Evolutionary conservation across 2,888 invertebrate species (phyloP).

Genomic region (Ditylenchus weischeri): DNA sequence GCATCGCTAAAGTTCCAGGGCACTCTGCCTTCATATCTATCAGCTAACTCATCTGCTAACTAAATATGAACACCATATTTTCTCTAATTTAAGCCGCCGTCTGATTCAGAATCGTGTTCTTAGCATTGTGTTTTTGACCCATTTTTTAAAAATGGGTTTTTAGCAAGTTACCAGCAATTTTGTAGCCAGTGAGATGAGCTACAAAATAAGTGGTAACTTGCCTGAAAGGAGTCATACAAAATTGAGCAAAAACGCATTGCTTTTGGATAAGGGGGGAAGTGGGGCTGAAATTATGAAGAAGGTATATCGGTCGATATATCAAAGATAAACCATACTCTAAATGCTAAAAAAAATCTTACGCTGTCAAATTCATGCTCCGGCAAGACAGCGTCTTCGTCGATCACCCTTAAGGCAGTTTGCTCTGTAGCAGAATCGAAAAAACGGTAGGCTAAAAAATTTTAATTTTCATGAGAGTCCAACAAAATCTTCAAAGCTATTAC

Average conservation of each 20-base stretch:
- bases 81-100: too few species aligned
- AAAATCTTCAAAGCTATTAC: constrained; percentile 30
- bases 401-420: constrained; percentile 47
- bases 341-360: not conserved
- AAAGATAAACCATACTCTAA: not conserved
- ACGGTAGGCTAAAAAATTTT: constrained; percentile 42
- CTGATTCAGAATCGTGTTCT: too few species aligned
- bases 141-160: too few species aligned
- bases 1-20: not conserved
- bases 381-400: constrained; percentile 53
- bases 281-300: not conserved
- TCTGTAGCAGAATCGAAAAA: constrained; percentile 57
- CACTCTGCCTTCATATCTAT: not conserved
- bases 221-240: too few species aligned
- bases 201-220: too few species aligned
- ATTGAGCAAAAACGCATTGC: too few species aligned
- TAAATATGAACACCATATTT: not conserved
- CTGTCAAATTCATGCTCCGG: constrained; percentile 35
- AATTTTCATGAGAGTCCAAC: not conserved
- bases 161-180: too few species aligned
- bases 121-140: too few species aligned
- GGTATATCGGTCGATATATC: too few species aligned
- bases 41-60: not conserved
- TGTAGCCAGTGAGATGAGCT: too few species aligned
- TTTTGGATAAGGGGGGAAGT: too few species aligned